Percentiles rank a stretch among this genome's conserved stretches.
Conservation (phyloP, 2,113 vertebrate species). For the Oophaga pumilio region DNA sequence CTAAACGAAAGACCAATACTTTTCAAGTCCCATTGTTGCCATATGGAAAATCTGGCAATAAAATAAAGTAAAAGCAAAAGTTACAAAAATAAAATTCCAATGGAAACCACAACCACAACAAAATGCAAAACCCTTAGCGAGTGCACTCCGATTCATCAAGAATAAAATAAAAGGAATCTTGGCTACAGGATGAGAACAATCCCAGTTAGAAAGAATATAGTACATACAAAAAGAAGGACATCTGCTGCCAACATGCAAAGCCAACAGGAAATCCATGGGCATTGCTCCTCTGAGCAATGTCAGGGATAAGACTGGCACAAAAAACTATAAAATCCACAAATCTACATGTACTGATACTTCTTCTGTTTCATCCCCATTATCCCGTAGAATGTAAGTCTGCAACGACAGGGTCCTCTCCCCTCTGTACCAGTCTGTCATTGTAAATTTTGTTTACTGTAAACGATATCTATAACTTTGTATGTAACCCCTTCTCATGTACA, state of each 20-base stretch:
- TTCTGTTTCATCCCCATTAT: too few relatives aligned
- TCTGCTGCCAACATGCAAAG: conserved; percentile 8
- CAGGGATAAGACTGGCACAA: too few relatives aligned
- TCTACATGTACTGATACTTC: too few relatives aligned
- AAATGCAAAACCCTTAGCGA: not conserved
- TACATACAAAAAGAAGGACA: not conserved
- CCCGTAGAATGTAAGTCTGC: too few relatives aligned
- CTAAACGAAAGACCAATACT: not conserved
- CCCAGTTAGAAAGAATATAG: not conserved
- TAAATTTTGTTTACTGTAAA: too few relatives aligned
- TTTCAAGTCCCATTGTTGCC: not conserved
- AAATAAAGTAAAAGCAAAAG: not conserved
- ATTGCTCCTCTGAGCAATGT: not conserved
- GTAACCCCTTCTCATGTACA: too few relatives aligned
- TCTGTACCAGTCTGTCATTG: too few relatives aligned
- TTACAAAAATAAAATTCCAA: not conserved
- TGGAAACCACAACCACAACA: not conserved
- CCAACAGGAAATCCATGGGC: not conserved
- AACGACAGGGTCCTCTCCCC: too few relatives aligned
- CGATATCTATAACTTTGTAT: too few relatives aligned
- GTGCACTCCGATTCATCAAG: not conserved
- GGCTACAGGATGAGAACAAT: not conserved
- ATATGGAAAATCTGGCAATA: not conserved
- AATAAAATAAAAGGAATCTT: not conserved
- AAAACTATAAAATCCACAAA: not conserved